A percentile compares a stretch with the other conserved stretches of the same genome.
Conservation (phyloP, 2,797 vertebrate species). For the Silurus aristotelis region DNA sequence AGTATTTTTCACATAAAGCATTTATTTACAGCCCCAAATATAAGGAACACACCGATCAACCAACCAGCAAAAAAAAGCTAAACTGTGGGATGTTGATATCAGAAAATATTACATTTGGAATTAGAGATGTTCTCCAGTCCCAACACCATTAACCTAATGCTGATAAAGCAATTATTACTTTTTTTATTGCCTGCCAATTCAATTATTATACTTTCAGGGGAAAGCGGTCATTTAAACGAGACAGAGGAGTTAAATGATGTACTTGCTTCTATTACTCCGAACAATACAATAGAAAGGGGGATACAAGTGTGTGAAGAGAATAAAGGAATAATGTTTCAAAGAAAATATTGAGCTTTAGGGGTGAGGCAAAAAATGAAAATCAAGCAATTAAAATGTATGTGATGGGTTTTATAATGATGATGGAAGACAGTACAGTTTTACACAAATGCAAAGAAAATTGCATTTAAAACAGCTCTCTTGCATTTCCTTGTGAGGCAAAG, state of each 20-base stretch:
- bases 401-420: neutral
- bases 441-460: too few species aligned
- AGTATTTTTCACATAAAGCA: neutral
- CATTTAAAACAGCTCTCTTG: too few species aligned
- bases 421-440: neutral
- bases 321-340: neutral
- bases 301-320: neutral
- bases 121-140: constrained; percentile 27
- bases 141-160: constrained; percentile 51
- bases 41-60: neutral
- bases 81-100: neutral
- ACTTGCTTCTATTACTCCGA: constrained; percentile 33
- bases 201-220: constrained; percentile 43
- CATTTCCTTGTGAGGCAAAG: too few species aligned
- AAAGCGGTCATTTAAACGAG: constrained; percentile 20
- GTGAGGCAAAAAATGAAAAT: neutral
- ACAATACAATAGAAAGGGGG: neutral
- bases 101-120: constrained; percentile 36
- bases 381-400: neutral
- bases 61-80: neutral
- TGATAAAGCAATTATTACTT: constrained; percentile 52
- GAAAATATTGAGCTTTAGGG: neutral
- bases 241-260: constrained; percentile 44
- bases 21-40: neutral
- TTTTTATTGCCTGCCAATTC: constrained; percentile 41